Evolutionary conservation across 2,113 vertebrate genomes (phyloP), one percentile per base, ranked within the genome.

Genomic region (Charadrius vociferus): DNA sequence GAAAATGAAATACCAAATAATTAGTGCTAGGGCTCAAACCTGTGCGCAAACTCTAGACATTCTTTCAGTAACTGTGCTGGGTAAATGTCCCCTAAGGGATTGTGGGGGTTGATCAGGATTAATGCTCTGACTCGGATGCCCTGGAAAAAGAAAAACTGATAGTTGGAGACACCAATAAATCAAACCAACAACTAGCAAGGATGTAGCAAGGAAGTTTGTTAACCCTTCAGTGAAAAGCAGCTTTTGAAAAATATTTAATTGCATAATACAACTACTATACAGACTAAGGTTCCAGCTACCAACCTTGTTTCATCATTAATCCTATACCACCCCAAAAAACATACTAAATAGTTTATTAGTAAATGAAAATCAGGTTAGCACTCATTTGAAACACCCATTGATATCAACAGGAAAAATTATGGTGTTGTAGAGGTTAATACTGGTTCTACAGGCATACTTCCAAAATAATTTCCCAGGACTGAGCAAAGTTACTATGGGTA

Each of bases 31-130:
- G 73, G 88, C 43, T 78, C 94, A 92, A 90, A 97, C 96, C 95
- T 96, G 82, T 91, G 91, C 1, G 73, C 97, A 95, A 96, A 96
- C 39, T 94, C 91, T 26, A 96, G 95, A 77, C 95, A 96, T 53
- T 94, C 84, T 78, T 75, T 93, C 87, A 94, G 93, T 70, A 96
- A 68, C n/a, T 94, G 79, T 41, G 68, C 91, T 78, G 96, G 81
- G 89, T 97, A 96, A 93, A 96, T 78, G 59, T 79, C 70, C 82
- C 97, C 95, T 90, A 96, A 81, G 3, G 93, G 96, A 63, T 86
- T 97, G 88, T 94, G 95, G 53, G 97, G 96, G 94, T 95, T 96
- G 91, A 95, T 96, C 58, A 96, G 91, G 91, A 97, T 97, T 86
- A 96, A 90, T 52, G 88, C 89, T 96, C 94, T 97, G 92, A 97